Evolutionary conservation across 2,113 vertebrate species (phyloP).

Genomic region (Mungos mungo): DNA sequence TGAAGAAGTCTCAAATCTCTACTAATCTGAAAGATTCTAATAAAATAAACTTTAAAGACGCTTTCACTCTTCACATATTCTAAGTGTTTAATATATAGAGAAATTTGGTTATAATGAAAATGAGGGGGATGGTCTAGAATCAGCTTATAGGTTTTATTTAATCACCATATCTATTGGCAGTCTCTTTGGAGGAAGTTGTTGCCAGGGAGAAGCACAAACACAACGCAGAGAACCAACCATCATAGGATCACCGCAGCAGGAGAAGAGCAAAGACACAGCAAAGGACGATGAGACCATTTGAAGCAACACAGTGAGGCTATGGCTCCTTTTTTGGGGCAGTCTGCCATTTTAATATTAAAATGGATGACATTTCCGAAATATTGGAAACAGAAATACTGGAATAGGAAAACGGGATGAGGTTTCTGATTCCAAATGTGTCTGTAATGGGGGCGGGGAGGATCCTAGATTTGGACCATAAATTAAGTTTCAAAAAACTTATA

Average conservation of each 20-base stretch:
- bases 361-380: background rate
- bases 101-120: background rate
- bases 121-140: background rate
- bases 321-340: background rate
- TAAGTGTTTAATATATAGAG: background rate
- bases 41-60: background rate
- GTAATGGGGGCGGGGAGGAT: too few relatives aligned
- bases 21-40: background rate
- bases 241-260: too few relatives aligned
- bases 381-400: background rate
- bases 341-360: conserved; percentile 15
- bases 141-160: background rate
- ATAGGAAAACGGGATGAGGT: background rate
- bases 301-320: background rate
- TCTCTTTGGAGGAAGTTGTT: background rate
- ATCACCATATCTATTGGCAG: background rate
- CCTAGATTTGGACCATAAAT: background rate
- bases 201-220: background rate
- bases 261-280: background rate
- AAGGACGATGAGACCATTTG: background rate
- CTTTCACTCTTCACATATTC: background rate
- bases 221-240: background rate
- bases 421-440: background rate
- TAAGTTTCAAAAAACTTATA: background rate
- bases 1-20: background rate